These are phyloP conservation scores for Drymonia ruficornis DNA, from an alignment of 2,888 invertebrate species.

Conservation along the genomic window DNA sequence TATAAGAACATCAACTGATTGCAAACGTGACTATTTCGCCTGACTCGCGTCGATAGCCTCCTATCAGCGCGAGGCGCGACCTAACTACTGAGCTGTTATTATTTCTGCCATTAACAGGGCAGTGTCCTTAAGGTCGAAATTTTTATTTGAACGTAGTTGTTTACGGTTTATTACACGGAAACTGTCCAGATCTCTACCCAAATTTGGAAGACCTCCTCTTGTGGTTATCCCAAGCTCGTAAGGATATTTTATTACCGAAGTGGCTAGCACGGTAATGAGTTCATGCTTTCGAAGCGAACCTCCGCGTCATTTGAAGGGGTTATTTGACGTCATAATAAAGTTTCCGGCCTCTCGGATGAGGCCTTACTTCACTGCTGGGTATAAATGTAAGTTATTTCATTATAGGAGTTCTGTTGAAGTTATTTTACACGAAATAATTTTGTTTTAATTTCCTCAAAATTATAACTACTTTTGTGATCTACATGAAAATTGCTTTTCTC, in stretches of 20 bases:
- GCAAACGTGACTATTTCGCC: constrained; percentile 16
- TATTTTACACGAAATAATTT: neutral
- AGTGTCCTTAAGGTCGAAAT: constrained; percentile 15
- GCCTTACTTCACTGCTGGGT: constrained; percentile 15
- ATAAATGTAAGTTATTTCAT: constrained; percentile 21
- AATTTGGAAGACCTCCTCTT: constrained; percentile 21
- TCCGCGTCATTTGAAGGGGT: constrained; percentile 26
- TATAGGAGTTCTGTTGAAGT: neutral
- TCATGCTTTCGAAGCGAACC: constrained; percentile 29
- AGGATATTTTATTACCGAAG: constrained; percentile 35
- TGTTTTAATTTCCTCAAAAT: neutral
- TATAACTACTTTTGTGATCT: neutral
- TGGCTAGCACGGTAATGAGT: constrained; percentile 40
- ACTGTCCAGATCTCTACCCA: neutral
- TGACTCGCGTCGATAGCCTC: constrained; percentile 14
- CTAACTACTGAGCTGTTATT: constrained; percentile 5
- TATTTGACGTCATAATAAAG: constrained; percentile 26
- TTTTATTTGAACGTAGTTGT: constrained; percentile 20
- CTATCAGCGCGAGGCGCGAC: constrained; percentile 13
- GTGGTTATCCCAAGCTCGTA: constrained; percentile 29
- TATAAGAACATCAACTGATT: neutral
- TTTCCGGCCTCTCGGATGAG: constrained; percentile 25
- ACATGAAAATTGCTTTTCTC: no score
- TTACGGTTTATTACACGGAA: constrained; percentile 17
- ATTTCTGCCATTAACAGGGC: constrained; percentile 13